Evolutionary conservation across 2,113 vertebrate species (phyloP).

Genomic region (Rhombomys opimus): DNA sequence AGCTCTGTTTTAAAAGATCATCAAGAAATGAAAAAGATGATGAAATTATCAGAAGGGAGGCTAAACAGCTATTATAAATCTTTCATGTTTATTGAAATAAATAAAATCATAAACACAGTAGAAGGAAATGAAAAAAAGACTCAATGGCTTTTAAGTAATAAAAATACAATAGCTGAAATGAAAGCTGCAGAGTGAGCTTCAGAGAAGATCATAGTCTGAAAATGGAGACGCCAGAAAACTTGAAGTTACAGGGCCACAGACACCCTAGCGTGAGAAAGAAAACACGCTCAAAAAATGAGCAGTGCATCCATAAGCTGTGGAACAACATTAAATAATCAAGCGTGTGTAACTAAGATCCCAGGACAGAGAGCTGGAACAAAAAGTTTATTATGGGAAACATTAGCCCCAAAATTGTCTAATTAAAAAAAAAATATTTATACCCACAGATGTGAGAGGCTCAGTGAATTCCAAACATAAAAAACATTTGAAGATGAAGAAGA

Average conservation of each 20-base stretch:
- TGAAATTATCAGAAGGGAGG: not conserved
- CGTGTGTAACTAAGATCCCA: not conserved
- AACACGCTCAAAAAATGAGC: not conserved
- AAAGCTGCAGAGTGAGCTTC: not conserved
- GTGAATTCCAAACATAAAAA: slow-evolving; percentile 1
- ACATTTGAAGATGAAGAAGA: not conserved
- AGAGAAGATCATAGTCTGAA: not conserved
- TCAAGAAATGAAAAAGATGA: not conserved
- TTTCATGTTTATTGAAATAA: not conserved
- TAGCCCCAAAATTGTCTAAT: not conserved
- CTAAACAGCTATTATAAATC: not conserved
- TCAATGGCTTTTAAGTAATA: not conserved
- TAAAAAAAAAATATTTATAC: not conserved
- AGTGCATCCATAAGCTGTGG: not conserved
- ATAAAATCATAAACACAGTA: not conserved
- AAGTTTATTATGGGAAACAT: slow-evolving; percentile 1
- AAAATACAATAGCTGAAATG: not conserved
- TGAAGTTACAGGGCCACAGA: not conserved
- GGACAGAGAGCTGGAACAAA: not conserved
- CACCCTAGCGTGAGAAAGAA: not conserved
- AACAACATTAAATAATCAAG: not conserved
- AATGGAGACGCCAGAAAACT: not conserved
- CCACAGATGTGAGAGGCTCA: not conserved
- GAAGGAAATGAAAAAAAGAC: not conserved
- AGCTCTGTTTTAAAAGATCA: not conserved